A percentile compares a stretch with the other conserved stretches of the same genome.
Conservation (phyloP, 2,888 invertebrate species). For the Tenthredo distinguenda region DNA sequence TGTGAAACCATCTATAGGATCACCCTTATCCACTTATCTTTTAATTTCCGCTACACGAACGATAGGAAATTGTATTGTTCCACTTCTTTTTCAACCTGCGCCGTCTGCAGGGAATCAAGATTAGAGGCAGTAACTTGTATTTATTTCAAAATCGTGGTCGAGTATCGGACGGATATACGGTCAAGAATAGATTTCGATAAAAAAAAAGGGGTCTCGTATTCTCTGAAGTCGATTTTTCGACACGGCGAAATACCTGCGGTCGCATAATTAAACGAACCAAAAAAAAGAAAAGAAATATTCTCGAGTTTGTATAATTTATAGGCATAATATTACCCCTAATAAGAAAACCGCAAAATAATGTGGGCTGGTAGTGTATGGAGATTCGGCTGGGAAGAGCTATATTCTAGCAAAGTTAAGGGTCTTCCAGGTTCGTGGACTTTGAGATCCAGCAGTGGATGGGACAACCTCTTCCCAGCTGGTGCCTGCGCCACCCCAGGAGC, state of each 20-base stretch:
- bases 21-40: constrained; percentile 28
- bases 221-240: not conserved
- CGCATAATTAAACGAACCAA: not conserved
- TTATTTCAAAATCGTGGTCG: not conserved
- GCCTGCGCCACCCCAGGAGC: constrained; percentile 57
- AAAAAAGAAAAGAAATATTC: not conserved
- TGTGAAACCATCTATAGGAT: constrained; percentile 13
- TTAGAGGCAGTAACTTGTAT: not conserved
- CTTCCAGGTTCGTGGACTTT: constrained; percentile 31
- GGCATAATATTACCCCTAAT: not conserved
- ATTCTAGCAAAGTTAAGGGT: constrained; percentile 36
- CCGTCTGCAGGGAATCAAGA: not conserved
- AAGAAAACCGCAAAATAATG: constrained; percentile 6
- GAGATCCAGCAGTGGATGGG: constrained; percentile 31
- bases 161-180: not conserved
- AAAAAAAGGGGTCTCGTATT: not conserved
- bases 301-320: not conserved
- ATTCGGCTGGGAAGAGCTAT: not conserved
- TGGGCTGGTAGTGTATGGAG: constrained; percentile 1
- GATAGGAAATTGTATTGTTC: constrained; percentile 20
- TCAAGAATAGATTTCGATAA: not conserved
- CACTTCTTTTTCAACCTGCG: not conserved
- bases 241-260: not conserved
- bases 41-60: constrained; percentile 21
- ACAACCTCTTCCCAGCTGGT: constrained; percentile 54